Evolutionary conservation across 1,140 invertebrate species (phyloP).

Genomic region (Macrotrachela quadricornifera): DNA sequence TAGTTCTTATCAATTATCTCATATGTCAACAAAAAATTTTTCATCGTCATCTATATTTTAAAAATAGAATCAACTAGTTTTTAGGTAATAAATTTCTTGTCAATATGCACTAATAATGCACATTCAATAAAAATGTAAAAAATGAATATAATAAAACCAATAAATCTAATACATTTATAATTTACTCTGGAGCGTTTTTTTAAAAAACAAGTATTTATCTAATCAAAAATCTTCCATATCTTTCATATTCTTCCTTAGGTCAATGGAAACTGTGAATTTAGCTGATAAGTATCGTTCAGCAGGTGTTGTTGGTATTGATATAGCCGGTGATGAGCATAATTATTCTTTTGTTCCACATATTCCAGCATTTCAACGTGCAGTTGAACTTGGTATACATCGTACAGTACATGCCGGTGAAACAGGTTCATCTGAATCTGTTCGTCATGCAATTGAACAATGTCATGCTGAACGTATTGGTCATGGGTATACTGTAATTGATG

Average conservation of each 20-base stretch:
- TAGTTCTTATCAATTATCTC: no score
- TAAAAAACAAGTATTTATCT: no score
- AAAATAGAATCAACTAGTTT: no score
- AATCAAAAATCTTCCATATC: no score
- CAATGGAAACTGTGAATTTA: constrained; percentile 33
- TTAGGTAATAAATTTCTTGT: no score
- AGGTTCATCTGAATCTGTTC: constrained; percentile 28
- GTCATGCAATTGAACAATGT: constrained; percentile 33
- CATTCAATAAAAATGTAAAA: no score
- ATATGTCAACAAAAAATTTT: no score
- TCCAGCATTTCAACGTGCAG: constrained; percentile 11
- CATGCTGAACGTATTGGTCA: constrained; percentile 39
- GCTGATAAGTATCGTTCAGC: constrained; percentile 30
- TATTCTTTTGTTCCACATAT: not conserved
- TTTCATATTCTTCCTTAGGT: constrained; percentile 13
- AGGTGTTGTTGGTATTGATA: constrained; percentile 41
- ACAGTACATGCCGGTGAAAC: constrained; percentile 42
- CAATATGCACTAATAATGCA: no score
- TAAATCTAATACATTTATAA: no score
- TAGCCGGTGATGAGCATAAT: constrained; percentile 33
- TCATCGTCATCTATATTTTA: no score
- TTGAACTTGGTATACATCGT: constrained; percentile 30
- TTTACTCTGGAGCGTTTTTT: no score
- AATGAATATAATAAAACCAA: no score
- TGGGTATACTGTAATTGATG: constrained; percentile 37